Evolutionary conservation across 2,113 vertebrate species (phyloP).

Genomic region (Machaerirhynchus nigripectus): DNA sequence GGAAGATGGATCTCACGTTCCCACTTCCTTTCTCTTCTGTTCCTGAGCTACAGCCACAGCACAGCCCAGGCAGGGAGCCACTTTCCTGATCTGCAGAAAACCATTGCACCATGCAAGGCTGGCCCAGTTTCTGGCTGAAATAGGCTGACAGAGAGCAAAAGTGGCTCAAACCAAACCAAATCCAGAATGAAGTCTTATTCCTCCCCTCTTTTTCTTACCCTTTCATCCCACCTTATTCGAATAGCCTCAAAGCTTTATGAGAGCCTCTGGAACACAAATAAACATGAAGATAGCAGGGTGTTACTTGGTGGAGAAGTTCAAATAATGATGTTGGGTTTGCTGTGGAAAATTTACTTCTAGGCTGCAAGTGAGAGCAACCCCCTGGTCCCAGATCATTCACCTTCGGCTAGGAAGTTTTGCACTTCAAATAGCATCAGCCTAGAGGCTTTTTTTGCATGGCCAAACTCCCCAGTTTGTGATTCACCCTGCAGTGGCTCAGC

Average conservation of each 20-base stretch:
- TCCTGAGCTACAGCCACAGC: neutral
- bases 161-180: neutral
- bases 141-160: neutral
- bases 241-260: neutral
- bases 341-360: neutral
- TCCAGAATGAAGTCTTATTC: fast-evolving
- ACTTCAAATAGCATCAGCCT: neutral
- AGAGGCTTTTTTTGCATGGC: neutral
- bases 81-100: neutral
- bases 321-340: fast-evolving
- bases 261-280: neutral
- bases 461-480: neutral
- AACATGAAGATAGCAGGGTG: neutral
- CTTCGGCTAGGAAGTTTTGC: neutral
- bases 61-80: neutral
- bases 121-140: neutral
- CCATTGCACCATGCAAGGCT: neutral
- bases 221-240: neutral
- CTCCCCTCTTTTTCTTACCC: neutral
- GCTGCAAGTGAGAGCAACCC: neutral
- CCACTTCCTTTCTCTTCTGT: neutral
- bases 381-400: neutral
- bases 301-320: neutral
- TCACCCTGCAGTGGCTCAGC: neutral
- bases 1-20: neutral